Percentiles rank a stretch among this genome's conserved stretches.
Evolutionary conservation across 2,113 vertebrate species (phyloP).

Genomic region (Saccopteryx leptura): DNA sequence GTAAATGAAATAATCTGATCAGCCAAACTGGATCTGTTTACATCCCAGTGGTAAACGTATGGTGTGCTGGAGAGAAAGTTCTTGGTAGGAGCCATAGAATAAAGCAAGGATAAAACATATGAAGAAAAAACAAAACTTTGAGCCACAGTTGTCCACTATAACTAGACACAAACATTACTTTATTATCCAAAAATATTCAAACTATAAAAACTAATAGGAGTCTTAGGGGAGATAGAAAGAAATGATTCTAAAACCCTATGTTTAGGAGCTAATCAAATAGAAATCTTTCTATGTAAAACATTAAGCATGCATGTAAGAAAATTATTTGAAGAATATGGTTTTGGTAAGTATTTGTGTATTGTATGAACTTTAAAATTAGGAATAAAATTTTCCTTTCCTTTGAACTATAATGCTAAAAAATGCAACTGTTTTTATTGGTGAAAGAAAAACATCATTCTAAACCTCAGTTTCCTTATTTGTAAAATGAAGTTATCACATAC

Average conservation of each 20-base stretch:
- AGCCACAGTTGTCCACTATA: not conserved
- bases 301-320: conserved; percentile 14
- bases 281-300: conserved; percentile 15
- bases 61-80: not conserved
- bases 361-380: not conserved
- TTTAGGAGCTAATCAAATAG: conserved; percentile 9
- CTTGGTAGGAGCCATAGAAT: not conserved
- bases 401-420: conserved; percentile 12
- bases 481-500: not conserved
- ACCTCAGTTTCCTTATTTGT: not conserved
- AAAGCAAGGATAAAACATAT: not conserved
- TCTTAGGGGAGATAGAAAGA: not conserved
- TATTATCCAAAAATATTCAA: conserved; percentile 15
- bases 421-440: not conserved
- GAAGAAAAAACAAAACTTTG: not conserved
- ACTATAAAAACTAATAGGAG: not conserved
- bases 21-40: not conserved
- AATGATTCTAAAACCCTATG: not conserved
- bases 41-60: not conserved
- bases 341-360: not conserved
- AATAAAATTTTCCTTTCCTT: conserved; percentile 13
- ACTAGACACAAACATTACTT: not conserved
- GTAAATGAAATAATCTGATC: not conserved
- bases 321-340: not conserved
- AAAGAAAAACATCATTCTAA: not conserved